Evolutionary conservation across 1,140 invertebrate genomes (phyloP), one percentile per base, ranked within the genome.

Genomic region (Micrasema longulum): DNA sequence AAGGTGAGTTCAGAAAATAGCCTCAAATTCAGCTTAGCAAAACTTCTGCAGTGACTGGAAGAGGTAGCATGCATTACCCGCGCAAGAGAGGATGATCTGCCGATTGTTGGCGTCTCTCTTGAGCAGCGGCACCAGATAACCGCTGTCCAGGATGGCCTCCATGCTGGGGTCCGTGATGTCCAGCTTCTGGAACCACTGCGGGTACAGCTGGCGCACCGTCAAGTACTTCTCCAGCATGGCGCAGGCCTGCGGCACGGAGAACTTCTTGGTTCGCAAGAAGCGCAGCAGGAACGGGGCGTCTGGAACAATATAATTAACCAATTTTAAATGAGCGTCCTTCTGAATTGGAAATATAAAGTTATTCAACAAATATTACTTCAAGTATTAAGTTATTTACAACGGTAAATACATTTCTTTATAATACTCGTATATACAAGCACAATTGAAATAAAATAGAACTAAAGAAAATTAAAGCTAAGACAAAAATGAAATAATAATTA

Each of bases 241-340:
- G 77, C 94, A 93, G 0, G 95, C 92, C 77, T 92, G 86, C 0
- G 92, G 92, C 12, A 96, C 87, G 41, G 92, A 92, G 79, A 94
- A 96, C 79, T 96, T 96, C 79, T 94, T 93, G 1, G 92, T 93
- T 12, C 94, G 87, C 0, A 96, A 86, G 78, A 96, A 96, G 45
- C 94, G 87, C 14, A 96, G 83, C 11, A 96, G 86, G 78, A 96
- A 96, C 9, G 90, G 85, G 0, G 90, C 81, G 81, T 96, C 92
- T 85, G 80, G 45, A 73, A 79, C 26, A 48, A 1, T 7, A 31
- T n/a, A n/a, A n/a, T n/a, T n/a, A n/a, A n/a, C n/a, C n/a, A n/a
- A n/a, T n/a, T n/a, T n/a, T n/a, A n/a, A n/a, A n/a, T n/a, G n/a
- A n/a, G n/a, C n/a, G n/a, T n/a, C n/a, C n/a, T n/a, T n/a, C n/a